Evolutionary conservation across 2,113 vertebrate species (phyloP), one percentile per base, ranked within the genome.

Genomic region (Petaurus breviceps): DNA sequence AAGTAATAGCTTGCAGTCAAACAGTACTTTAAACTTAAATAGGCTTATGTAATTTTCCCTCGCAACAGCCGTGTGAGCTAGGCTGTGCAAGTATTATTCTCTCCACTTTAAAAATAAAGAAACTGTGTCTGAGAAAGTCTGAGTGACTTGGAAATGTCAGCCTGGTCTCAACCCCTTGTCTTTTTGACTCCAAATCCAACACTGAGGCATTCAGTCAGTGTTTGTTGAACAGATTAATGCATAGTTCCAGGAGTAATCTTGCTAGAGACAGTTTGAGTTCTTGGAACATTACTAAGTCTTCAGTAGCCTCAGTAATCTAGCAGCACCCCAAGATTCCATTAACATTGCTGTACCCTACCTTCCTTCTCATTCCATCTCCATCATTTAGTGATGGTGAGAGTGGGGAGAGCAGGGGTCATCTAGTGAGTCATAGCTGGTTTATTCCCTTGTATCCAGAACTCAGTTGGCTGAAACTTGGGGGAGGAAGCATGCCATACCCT

Each of bases 381-480:
- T 53, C 19, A 61, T 0, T 54, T 50, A 28, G 6, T 94, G 12
- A 84, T 84, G 11, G 26, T 3, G 25, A 51, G 89, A 90, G 26
- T 54, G 23, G 61, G 51, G 94, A 90, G 28, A 43, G n/a, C 49
- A 92, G 53, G 50, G 89, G 47, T 51, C 51, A 52, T 90, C 46
- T 23, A 25, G 28, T 57, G 11, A 37, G 14, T 93, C 91, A 94
- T 4, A 49, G 57, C 57, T 28, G 51, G 22, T n/a, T 51, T 37
- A 57, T 95, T 93, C 55, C 25, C 28, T 57, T n/a, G 12, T 93
- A 22, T 37, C 37, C 11, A 92, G 51, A 93, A 89, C 91, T 93
- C 16, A 95, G 90, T 90, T 92, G 24, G 26, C 55, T 37, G 7
- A 52, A 46, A 19, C 49, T 91, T 46, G 51, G 52, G 52, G 52